Evolutionary conservation across 1,140 invertebrate species (phyloP).

Genomic region (Uloborus diversus): DNA sequence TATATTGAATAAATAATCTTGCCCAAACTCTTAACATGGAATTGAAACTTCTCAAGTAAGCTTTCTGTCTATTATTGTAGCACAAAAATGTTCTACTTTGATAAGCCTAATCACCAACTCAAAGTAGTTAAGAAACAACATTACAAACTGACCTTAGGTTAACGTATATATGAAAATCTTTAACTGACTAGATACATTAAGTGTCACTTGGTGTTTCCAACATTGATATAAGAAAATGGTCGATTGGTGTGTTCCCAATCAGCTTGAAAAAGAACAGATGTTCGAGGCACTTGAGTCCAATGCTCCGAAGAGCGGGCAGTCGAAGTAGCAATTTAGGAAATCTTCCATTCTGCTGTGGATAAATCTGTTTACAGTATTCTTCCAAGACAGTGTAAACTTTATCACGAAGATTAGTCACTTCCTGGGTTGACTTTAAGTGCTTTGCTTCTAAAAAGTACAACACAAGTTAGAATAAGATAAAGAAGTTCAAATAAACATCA

Average conservation of each 20-base stretch:
- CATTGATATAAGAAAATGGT: constrained; percentile 70
- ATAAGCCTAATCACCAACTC: no score
- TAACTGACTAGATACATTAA: constrained; percentile 12
- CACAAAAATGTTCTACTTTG: no score
- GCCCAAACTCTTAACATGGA: no score
- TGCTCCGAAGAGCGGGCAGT: constrained; percentile 91
- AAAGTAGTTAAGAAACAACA: no score
- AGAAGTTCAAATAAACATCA: no score
- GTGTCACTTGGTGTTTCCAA: constrained; percentile 69
- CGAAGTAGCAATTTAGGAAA: constrained; percentile 94
- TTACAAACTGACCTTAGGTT: background rate
- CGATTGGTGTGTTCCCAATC: constrained; percentile 70
- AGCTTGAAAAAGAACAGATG: constrained; percentile 95
- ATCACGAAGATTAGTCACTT: constrained; percentile 88
- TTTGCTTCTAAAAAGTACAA: constrained; percentile 81
- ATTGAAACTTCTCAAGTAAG: no score
- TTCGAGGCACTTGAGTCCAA: constrained; percentile 94
- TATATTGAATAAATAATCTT: no score
- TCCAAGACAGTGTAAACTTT: constrained; percentile 94
- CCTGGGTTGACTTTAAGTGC: constrained; percentile 80
- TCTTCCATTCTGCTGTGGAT: constrained; percentile 89
- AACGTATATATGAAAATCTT: background rate
- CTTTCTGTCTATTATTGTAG: no score
- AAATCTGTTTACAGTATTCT: constrained; percentile 87
- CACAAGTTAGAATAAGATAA: no score